Base-by-base conservation (phyloP, 2,113 vertebrate genomes). In the Sceloporus undulatus region DNA sequence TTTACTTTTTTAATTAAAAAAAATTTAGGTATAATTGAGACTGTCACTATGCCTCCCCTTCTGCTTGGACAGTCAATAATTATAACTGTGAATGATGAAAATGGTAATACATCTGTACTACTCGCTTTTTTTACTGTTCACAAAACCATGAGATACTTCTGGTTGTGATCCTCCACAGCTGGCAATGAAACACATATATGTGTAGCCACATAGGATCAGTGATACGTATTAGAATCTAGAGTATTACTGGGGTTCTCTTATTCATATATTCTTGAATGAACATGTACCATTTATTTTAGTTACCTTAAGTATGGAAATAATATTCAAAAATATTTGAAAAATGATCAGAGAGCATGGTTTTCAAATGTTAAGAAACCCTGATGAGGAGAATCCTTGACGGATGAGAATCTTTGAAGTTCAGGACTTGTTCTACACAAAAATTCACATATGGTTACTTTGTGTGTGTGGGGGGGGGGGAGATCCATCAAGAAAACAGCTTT, bases 1-100 rank as follows among this genome's bases (percentile, higher is more conserved):
- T 95, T 96, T 93, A 90, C 92, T 92, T 94, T 93, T 91, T 95
- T 94, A 95, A 92, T 93, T 93, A 92, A 59, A 95, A 48, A 93
- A 91, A 92, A 93, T 92, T 95, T 96, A 94, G 93, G 90, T 94
- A 93, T 95, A 38, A 93, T 79, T 92, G 92, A 94, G 18, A 81
- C 92, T 91, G 95, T 84, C 84, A 87, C 87, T 94, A 92, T 88
- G 92, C 92, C 93, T 52, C 91, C n/a, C 34, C 92, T 40, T 91
- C 90, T 93, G 94, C 95, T 85, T 91, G 18, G 91, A 92, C 91
- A 92, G 89, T 76, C 88, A 91, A 74, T 82, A 10, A 76, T 84
- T 84, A 75, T 85, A 87, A 94, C 90, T 87, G 79, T 90, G 79
- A 77, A 93, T 89, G 85, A 89, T 77, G 84, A 93, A 92, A 84